Evolutionary conservation across 2,113 vertebrate species (phyloP), one percentile per base, ranked within the genome.

Genomic region (Siphamia tubifer): DNA sequence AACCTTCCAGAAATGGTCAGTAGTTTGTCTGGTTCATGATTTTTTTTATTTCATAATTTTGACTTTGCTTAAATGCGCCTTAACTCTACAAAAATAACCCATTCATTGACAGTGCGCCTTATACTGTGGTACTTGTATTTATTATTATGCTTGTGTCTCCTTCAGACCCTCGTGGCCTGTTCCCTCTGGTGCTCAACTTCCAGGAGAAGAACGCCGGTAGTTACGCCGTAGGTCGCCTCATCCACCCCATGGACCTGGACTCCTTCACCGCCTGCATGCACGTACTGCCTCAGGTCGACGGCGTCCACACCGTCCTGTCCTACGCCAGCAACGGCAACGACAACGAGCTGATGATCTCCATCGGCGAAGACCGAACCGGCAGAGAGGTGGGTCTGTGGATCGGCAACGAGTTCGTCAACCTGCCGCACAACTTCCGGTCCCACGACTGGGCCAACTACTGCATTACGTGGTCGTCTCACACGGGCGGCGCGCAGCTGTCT

Each of bases 201-300:
- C 80, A 68, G 0, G 35, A 40, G 19, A 92, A 83, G 35, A 92
- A 90, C 63, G 24, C 75, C 0, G 90, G 74, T 12, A 93, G 92
- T 35, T 92, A 87, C 0, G 92, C 92, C 7, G 19, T 84, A 2
- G 89, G 93, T 2, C 83, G 67, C 8, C 81, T 90, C 3, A 68
- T 55, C 23, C 85, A 58, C 0, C 55, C 62, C 1, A 83, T 95
- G 91, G 66, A 77, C 1, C 82, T 96, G 8, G 69, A 77, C 19
- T 82, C 90, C 56, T 95, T 96, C 87, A 94, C 93, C 0, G 62
- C 85, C 3, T 95, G 94, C 40, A 90, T 93, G 89, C 93, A 93
- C 16, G 67, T 91, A 52, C 84, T 70, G 11, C 60, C 84, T 8
- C 54, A 43, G 8, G 34, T 19, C 0, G 0, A 7, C 0, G 82